Evolutionary conservation across 2,888 invertebrate species (phyloP), one percentile per base, ranked within the genome.

Genomic region (Bellardia bayeri): DNA sequence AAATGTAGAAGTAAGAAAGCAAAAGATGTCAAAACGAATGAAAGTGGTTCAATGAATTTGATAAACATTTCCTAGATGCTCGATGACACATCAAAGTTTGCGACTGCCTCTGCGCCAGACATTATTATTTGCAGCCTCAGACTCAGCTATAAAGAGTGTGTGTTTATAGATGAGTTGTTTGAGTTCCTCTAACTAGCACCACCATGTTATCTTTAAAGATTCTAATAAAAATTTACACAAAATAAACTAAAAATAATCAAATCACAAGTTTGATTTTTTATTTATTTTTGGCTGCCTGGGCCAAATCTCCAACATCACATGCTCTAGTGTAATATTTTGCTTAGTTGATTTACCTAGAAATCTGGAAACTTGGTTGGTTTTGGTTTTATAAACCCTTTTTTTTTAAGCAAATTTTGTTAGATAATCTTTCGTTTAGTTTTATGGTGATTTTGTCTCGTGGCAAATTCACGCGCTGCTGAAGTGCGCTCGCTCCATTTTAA

Each of bases 11-110:
- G 71, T 76, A 86, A 86, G 85, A 87, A 81, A 88, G 86, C 88
- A 91, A 91, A 91, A 92, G 92, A 93, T 93, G 93, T 93, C 93
- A 93, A 93, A 93, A 93, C 92, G 92, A 92, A 93, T 93, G 92
- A 93, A 92, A 92, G 93, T 93, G 93, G 92, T 93, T 92, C 91
- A 93, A 90, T 92, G 93, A 91, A 91, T 93, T 93, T 93, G 93
- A 93, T 93, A 93, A 93, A 93, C 93, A 93, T 93, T 93, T 93
- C 93, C 93, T 93, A 93, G 93, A 93, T 93, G 92, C 90, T 91
- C 93, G 91, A 91, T 92, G 93, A 93, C 93, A 93, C 92, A 93
- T 93, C 93, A 93, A 93, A 93, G 92, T 81, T 79, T 68, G 87
- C 82, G 86, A 89, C 90, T 82, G 74, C 91, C 90, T 87, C 89